Base-by-base conservation (phyloP, 2,888 invertebrate species). In the Luffia ferchaultella region DNA sequence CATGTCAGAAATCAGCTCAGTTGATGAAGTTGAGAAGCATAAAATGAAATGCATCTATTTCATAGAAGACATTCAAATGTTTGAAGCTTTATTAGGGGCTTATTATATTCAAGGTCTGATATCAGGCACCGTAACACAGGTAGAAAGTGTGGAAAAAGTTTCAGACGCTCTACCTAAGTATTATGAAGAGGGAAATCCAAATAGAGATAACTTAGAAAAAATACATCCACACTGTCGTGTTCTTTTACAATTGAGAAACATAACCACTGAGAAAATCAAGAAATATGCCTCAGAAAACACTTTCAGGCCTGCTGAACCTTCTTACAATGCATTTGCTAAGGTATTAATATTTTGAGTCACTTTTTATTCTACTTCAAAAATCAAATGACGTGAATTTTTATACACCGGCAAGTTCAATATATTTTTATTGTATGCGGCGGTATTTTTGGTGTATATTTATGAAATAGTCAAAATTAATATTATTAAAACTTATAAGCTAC, bases 1-100 rank as follows among this genome's bases (percentile, higher is more conserved):
- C 2, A 85, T 89, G 62, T 82, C 88, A 0, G 86, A 88, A 65
- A 77, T 91, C 12, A 90, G 90, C 16, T 71, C 88, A 1, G 90
- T 96, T 2, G 97, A 97, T 80, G 95, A 96, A 0, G 89, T 93
- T 0, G 89, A 91, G 52, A 95, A 95, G 70, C 87, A 90, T 56
- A 82, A 87, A 0, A 69, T 95, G 0, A 93, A 93, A 73, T 85
- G 90, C 9, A 70, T 87, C 45, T 92, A 94, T 57, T 77, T 89
- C 15, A 70, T 85, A 18, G 89, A 93, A 59, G 92, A 95, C 67
- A 87, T 93, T 1, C 66, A 71, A 17, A 86, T 87, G 61, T 85
- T 90, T 40, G 75, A 85, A 12, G 76, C 75, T 9, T 67, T 90
- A 46, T 72, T 86, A 7, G 78, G 85, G 9, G 78, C 86, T 16